Evolutionary conservation across 2,888 invertebrate genomes (phyloP).

Genomic region (Rhimphoctona megacephalus): DNA sequence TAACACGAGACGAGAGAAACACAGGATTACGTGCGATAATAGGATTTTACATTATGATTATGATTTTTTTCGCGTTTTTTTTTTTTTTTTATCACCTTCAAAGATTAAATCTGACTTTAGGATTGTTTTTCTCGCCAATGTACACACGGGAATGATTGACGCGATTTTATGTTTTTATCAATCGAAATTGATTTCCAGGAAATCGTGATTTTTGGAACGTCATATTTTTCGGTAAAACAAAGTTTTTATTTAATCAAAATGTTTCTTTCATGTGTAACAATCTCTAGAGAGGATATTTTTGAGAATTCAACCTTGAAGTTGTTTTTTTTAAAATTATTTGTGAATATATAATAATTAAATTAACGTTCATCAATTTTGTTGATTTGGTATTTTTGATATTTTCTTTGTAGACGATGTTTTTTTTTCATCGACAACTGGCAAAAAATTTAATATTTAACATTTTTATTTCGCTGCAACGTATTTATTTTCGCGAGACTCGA

Average conservation of each 20-base stretch:
- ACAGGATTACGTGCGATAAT: slow-evolving; percentile 27
- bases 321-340: not conserved
- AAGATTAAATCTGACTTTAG: not conserved
- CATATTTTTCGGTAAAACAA: not conserved
- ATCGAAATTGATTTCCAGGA: not conserved
- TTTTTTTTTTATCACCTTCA: not conserved
- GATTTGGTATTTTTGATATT: not conserved
- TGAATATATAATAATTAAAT: too few species aligned
- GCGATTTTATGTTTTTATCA: not conserved
- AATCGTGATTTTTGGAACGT: too few species aligned
- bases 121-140: not conserved
- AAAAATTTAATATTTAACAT: too few species aligned
- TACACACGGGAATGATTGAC: not conserved
- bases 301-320: not conserved
- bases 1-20: slow-evolving; percentile 28
- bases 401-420: not conserved
- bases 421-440: not conserved
- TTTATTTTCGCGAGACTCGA: too few species aligned
- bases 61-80: not conserved
- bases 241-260: not conserved
- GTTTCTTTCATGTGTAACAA: not conserved
- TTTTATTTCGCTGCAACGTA: too few species aligned
- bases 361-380: not conserved
- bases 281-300: not conserved
- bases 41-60: slow-evolving; percentile 8